phyloP scores from a whole-genome alignment of 1,140 invertebrate genomes.

The Drosophila novamexicana region DNA sequence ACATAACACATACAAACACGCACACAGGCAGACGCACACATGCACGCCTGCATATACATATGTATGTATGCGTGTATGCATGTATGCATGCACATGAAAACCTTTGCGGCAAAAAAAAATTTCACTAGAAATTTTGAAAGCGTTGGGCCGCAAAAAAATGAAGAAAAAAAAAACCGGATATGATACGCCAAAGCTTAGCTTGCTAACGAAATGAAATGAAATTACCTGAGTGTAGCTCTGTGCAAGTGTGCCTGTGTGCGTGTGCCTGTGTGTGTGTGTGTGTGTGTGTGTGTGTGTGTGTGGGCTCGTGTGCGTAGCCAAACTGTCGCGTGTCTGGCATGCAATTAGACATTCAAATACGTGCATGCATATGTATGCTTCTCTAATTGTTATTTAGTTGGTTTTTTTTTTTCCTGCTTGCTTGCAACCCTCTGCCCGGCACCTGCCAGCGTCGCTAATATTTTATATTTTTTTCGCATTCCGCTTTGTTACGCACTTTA shows the following conservation, averaged over 20 bases:
- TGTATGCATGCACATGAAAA: slow-evolving; percentile 34
- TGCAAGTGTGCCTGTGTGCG: slow-evolving; percentile 23
- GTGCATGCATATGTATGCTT: slow-evolving; percentile 8
- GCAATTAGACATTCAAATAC: slow-evolving; percentile 77
- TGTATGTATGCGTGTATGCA: background rate
- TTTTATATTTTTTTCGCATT: slow-evolving; percentile 50
- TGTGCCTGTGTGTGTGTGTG: slow-evolving; percentile 6
- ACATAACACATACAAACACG: slow-evolving; percentile 28
- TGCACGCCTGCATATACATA: background rate
- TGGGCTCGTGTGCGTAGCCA: slow-evolving; percentile 42
- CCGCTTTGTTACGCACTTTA: slow-evolving; percentile 31
- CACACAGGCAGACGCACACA: slow-evolving; percentile 2
- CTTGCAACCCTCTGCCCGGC: slow-evolving; percentile 22
- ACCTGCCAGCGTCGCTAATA: slow-evolving; percentile 24
- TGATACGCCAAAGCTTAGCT: slow-evolving; percentile 69
- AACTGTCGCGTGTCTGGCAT: slow-evolving; percentile 80
- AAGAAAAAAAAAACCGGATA: slow-evolving; percentile 69
- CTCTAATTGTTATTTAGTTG: slow-evolving; percentile 28
- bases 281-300: slow-evolving; percentile 12
- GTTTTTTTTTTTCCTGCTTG: slow-evolving; percentile 12
- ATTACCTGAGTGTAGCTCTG: slow-evolving; percentile 49
- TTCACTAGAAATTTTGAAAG: slow-evolving; percentile 81
- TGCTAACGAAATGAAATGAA: slow-evolving; percentile 56
- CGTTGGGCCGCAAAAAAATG: slow-evolving; percentile 56
- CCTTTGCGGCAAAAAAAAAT: slow-evolving; percentile 44